Evolutionary conservation across 2,797 vertebrate species (phyloP).

Genomic region (Anomalospiza imberbis): DNA sequence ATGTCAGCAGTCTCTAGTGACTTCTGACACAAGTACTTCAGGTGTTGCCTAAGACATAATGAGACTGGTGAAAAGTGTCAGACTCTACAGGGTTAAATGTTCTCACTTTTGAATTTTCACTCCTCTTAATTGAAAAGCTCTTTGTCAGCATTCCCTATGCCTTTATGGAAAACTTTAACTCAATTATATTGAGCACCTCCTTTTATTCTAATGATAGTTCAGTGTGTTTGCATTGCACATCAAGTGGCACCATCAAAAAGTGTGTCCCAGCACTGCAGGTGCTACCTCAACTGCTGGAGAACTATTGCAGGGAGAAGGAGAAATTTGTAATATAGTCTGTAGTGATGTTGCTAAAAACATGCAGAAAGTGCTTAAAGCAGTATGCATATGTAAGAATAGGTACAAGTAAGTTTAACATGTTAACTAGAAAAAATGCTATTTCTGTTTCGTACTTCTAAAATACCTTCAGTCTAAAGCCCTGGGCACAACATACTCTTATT

Average conservation of each 20-base stretch:
- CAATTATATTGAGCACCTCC: slow-evolving; percentile 14
- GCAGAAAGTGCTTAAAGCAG: background rate
- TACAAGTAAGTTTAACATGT: background rate
- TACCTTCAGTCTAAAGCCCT: background rate
- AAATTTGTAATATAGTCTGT: background rate
- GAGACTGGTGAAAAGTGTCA: background rate
- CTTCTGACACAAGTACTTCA: background rate
- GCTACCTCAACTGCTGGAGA: background rate
- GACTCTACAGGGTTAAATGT: background rate
- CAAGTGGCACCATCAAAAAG: background rate
- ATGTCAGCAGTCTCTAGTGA: background rate
- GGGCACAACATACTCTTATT: background rate
- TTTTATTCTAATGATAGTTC: slow-evolving; percentile 10
- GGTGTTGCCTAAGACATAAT: background rate
- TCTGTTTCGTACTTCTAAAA: background rate
- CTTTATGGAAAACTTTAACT: slow-evolving; percentile 15
- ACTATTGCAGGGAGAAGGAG: background rate
- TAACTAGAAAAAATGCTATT: background rate
- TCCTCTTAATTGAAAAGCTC: slow-evolving; percentile 24
- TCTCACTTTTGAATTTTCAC: slow-evolving; percentile 18
- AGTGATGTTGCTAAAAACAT: background rate
- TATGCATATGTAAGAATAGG: background rate
- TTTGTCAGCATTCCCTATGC: slow-evolving; percentile 1
- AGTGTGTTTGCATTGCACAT: background rate
- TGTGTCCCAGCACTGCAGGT: background rate